Evolutionary conservation across 2,113 vertebrate genomes (phyloP), one percentile per base, ranked within the genome.

Genomic region (Numenius arquata): DNA sequence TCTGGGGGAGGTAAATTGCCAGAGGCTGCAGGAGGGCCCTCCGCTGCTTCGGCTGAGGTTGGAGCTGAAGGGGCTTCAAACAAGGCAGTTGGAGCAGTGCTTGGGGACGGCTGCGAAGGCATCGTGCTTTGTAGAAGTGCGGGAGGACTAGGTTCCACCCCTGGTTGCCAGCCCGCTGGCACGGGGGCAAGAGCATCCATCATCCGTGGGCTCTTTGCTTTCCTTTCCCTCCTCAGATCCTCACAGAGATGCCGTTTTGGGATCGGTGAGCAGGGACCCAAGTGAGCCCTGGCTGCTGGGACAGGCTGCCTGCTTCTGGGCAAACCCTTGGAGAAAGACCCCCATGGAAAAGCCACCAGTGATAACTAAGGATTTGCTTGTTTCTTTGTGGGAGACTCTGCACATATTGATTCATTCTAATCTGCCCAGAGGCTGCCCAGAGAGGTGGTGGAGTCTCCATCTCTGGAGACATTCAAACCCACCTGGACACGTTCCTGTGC

Each of bases 71-170:
- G 2, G 27, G 26, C 80, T 68, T 79, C 26, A 27, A 65, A 56
- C 19, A 3, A 6, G 2, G 3, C 9, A 12, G 38, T 9, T 0
- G 3, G 14, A 58, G 59, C 4, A 6, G 8, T 0, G 0, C 67
- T 77, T 13, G 4, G 3, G 50, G 8, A 3, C 40, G 58, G 5
- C 48, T 56, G 43, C 3, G 3, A 40, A 48, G 75, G 56, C 0
- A 0, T 1, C 3, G 3, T 32, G 12, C 48, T 29, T 83, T 75
- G 38, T n/a, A 65, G 53, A 52, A 63, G 32, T 40, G 14, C 47
- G 14, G 0, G 4, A 29, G 32, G 15, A 4, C 32, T 41, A n/a
- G 38, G 11, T 86, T 83, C 4, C 6, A 29, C 19, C 72, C 25
- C 32, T 74, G n/a, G 15, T 41, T 63, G 72, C 66, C 43, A 27